Conservation (phyloP, 2,113 vertebrate genomes). For the Thunnus thynnus region DNA sequence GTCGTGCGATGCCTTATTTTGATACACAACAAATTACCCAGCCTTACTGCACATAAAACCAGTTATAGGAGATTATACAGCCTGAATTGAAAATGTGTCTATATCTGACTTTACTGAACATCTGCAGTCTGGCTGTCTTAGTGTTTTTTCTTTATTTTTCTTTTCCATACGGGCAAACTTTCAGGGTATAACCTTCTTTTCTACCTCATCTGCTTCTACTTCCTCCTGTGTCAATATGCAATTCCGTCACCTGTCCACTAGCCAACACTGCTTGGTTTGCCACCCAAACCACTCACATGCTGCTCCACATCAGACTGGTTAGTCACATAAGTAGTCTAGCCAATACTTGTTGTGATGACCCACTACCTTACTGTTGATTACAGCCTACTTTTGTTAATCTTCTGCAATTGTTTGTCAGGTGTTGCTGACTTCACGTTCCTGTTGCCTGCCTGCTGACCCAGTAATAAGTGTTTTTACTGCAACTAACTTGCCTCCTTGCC, state of each 20-base stretch:
- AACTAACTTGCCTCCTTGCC: not conserved
- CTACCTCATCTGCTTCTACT: not conserved
- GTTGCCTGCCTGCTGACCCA: not conserved
- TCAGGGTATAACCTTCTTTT: too few relatives aligned
- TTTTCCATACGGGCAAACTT: not conserved
- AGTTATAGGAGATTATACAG: not conserved
- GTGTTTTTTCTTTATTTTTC: not conserved
- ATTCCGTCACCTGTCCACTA: not conserved
- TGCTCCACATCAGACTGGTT: not conserved
- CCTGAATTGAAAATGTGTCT: not conserved
- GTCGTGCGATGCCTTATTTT: not conserved
- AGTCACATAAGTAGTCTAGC: too few relatives aligned
- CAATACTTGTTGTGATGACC: not conserved
- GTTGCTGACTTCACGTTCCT: not conserved
- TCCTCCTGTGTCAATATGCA: not conserved
- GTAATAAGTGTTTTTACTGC: not conserved
- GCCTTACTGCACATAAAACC: not conserved
- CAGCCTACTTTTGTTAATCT: not conserved
- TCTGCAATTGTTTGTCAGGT: not conserved
- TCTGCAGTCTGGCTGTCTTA: not conserved
- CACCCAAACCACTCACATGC: not conserved
- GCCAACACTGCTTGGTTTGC: not conserved
- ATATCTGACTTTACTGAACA: not conserved
- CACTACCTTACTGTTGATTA: not conserved
- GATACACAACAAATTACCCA: not conserved